Evolutionary conservation across 2,797 vertebrate species (phyloP), one percentile per base, ranked within the genome.

Genomic region (Eleutherodactylus coqui): DNA sequence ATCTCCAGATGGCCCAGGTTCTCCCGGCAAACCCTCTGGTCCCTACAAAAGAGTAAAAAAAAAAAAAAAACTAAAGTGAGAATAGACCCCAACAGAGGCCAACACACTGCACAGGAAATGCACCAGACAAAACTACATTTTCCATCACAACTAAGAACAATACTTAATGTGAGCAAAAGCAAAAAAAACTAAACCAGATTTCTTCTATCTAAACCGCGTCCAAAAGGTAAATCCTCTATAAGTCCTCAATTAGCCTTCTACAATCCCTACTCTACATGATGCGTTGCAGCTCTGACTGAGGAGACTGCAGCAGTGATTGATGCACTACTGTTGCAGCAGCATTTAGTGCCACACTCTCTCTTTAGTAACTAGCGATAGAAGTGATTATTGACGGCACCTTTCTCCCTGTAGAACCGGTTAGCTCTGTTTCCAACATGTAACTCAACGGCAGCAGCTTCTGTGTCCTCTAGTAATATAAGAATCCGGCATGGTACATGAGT

Each of bases 11-110:
- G 92, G 90, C 17, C 97, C 97, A 89, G 90, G 90, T 89, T 96
- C 94, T 90, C 97, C 97, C 84, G 95, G 94, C 91, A 96, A 92
- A 75, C 97, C 97, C 43, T 91, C 49, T 76, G 94, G 92, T 89
- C 97, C 97, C 97, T 98, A 91, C 51, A 36, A 60, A 13, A 34
- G 7, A 69, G 4, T 36, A 70, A 41, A 38, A 41, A 38, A 70
- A 24, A 36, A 3, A 62, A 45, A 75, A 53, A 67, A 64, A 79
- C 32, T n/a, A 82, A n/a, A 70, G 53, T 82, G 0, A 38, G 41
- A 43, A 43, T 62, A 29, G 13, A 13, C 21, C 62, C 17, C 58
- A 79, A 79, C 77, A 67, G 10, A 47, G 21, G 78, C 6, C 41
- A 45, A 21, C 45, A 45, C 53, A 55, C 34, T 62, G 32, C 16